Percentiles rank a stretch among this genome's conserved stretches.
Conservation (phyloP, 2,113 vertebrate species). For the Gymnorhina tibicen region DNA sequence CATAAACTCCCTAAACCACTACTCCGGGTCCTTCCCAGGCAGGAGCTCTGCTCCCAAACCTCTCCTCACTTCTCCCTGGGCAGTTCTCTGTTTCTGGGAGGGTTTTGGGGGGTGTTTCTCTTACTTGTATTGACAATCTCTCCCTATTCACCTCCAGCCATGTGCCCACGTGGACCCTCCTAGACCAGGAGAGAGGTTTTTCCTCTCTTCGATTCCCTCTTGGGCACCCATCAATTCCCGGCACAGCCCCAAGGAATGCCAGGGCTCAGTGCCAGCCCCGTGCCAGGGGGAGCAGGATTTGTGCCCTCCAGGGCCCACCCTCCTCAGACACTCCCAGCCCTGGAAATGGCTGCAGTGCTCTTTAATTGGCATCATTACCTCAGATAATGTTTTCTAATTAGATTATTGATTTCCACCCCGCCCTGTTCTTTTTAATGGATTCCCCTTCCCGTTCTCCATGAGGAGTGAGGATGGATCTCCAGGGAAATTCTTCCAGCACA, state of each 20-base stretch:
- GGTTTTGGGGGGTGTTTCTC: neutral
- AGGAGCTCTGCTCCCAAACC: neutral
- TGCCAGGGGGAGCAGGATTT: neutral
- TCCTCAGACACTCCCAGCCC: neutral
- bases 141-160: fast-evolving
- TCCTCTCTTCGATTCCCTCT: neutral
- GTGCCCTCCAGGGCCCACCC: neutral
- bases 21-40: neutral
- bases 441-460: slow-evolving; percentile 44
- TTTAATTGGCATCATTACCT: slow-evolving; percentile 62
- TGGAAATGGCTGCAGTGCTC: slow-evolving; percentile 11
- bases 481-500: neutral
- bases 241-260: neutral
- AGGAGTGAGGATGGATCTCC: slow-evolving; percentile 13
- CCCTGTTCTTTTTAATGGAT: slow-evolving; percentile 67
- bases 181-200: neutral
- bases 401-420: slow-evolving; percentile 57
- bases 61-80: neutral
- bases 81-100: neutral
- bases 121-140: neutral
- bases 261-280: neutral
- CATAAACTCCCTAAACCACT: neutral
- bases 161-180: neutral
- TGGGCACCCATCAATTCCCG: fast-evolving
- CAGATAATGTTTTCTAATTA: slow-evolving; percentile 73